Conservation (phyloP, 2,888 invertebrate genomes). For the Yponomeuta plumbellus region DNA sequence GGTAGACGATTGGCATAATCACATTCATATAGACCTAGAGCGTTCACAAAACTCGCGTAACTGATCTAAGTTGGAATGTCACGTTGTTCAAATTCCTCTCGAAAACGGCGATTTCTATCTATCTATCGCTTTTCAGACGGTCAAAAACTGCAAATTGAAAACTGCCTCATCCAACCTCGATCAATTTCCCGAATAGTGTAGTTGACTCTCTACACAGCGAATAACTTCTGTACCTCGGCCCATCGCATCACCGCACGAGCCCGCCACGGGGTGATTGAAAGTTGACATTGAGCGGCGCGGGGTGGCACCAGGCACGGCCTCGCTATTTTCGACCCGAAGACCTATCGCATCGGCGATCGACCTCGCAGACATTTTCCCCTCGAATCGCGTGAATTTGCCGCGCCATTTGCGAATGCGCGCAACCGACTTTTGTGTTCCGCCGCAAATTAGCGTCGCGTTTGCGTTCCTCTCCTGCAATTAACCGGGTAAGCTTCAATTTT, state of each 20-base stretch:
- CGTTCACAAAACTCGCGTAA: no score
- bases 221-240: constrained; percentile 35
- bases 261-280: constrained; percentile 62
- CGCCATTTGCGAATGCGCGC: constrained; percentile 60
- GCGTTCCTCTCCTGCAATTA: constrained; percentile 41
- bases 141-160: neutral
- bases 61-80: no score
- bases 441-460: constrained; percentile 49
- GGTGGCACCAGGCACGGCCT: constrained; percentile 72
- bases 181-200: neutral
- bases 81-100: no score
- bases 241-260: constrained; percentile 47
- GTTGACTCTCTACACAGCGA: neutral
- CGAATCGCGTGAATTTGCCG: constrained; percentile 66
- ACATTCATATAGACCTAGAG: no score
- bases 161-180: neutral
- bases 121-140: no score
- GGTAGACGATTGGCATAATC: no score
- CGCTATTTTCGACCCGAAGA: constrained; percentile 67
- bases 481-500: constrained; percentile 32
- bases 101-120: no score
- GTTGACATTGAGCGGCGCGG: constrained; percentile 68
- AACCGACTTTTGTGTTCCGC: constrained; percentile 47
- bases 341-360: constrained; percentile 69
- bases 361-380: constrained; percentile 66